Conservation (phyloP, 2,797 vertebrate species). For the Lerista edwardsae region DNA sequence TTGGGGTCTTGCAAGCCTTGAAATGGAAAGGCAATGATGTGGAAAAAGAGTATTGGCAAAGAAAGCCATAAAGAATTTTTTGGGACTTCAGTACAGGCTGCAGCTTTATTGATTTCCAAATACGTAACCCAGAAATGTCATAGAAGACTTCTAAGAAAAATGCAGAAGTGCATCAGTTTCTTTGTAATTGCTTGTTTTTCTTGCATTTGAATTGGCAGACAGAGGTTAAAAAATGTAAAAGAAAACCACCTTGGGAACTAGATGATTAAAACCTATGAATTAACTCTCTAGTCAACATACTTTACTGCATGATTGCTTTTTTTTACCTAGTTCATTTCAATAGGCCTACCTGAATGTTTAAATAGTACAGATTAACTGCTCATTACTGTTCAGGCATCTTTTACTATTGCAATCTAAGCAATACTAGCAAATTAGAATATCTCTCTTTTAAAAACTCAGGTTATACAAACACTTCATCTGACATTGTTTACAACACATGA, state of each 20-base stretch:
- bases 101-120: slow-evolving; percentile 24
- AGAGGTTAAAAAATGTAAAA: slow-evolving; percentile 15
- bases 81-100: slow-evolving; percentile 53
- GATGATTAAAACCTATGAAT: background rate
- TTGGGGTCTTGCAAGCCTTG: slow-evolving; percentile 38
- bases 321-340: background rate
- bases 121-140: slow-evolving; percentile 69
- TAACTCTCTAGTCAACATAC: slow-evolving; percentile 27
- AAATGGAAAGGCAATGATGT: slow-evolving; percentile 23
- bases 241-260: background rate
- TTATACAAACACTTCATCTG: background rate
- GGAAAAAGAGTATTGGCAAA: slow-evolving; percentile 24
- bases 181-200: slow-evolving; percentile 50
- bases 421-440: background rate
- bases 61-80: slow-evolving; percentile 26
- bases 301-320: slow-evolving; percentile 32
- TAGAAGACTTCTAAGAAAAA: slow-evolving; percentile 44
- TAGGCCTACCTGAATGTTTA: slow-evolving; percentile 9
- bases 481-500: slow-evolving; percentile 9
- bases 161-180: slow-evolving; percentile 33
- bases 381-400: background rate
- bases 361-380: background rate
- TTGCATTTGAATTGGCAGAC: slow-evolving; percentile 37
- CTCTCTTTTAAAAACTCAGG: slow-evolving; percentile 3
- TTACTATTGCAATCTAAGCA: slow-evolving; percentile 28